These are phyloP conservation scores for Tenebrio molitor DNA, from an alignment of 1,140 invertebrate species.

Conservation along the genomic window DNA sequence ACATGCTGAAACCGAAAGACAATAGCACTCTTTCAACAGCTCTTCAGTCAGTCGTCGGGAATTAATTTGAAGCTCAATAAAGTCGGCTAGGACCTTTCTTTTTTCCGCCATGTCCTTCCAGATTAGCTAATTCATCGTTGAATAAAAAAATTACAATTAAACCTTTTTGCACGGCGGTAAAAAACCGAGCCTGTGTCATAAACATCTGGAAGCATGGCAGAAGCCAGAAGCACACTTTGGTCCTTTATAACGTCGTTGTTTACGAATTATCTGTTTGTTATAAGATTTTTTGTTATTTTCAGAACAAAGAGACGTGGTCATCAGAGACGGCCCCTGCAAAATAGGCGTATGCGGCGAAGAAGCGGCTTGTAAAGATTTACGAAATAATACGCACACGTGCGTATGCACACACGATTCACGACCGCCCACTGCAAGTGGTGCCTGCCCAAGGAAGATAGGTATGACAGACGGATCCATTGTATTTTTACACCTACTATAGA, in stretches of 20 bases:
- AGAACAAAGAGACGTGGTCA: conserved; percentile 52
- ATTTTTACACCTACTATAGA: conserved; percentile 33
- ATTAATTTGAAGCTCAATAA: conserved; percentile 27
- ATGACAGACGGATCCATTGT: conserved; percentile 40
- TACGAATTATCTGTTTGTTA: conserved; percentile 7
- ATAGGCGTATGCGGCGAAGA: conserved; percentile 73
- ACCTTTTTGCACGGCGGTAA: neutral
- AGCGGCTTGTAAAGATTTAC: conserved; percentile 71
- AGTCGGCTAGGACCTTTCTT: conserved; percentile 14
- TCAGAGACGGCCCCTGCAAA: conserved; percentile 66
- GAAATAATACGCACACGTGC: conserved; percentile 72
- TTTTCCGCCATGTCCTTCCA: neutral
- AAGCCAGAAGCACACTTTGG: conserved; percentile 31
- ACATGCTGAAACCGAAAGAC: conserved; percentile 24
- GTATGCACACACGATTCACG: conserved; percentile 76
- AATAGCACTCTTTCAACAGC: conserved; percentile 22
- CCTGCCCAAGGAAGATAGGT: conserved; percentile 75
- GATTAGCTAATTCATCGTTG: neutral
- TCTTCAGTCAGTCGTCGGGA: conserved; percentile 21
- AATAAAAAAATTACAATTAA: conserved; percentile 11
- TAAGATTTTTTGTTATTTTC: conserved; percentile 40
- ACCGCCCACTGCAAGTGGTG: conserved; percentile 72
- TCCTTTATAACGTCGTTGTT: neutral
- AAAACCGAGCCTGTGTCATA: conserved; percentile 20
- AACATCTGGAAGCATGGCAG: conserved; percentile 15